Percentiles rank a stretch among this genome's conserved stretches.
Evolutionary conservation across 1,140 invertebrate genomes (phyloP).

Genomic region (Aleiodes sp.): DNA sequence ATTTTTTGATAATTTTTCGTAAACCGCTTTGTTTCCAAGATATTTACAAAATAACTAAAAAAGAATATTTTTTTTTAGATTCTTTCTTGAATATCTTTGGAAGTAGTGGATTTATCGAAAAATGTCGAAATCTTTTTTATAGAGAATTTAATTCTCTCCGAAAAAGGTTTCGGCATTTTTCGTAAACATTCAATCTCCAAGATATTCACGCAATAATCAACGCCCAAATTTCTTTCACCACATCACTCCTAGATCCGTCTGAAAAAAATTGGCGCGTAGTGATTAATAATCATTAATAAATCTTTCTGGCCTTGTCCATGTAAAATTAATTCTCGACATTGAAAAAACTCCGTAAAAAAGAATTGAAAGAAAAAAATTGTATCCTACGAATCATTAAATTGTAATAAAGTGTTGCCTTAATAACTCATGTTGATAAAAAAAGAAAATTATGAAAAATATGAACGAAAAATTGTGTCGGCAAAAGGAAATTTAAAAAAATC

Average conservation of each 20-base stretch:
- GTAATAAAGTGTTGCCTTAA: constrained; percentile 58
- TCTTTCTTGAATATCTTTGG: too few species aligned
- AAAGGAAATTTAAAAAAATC: background rate
- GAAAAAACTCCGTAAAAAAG: background rate
- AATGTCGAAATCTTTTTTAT: too few species aligned
- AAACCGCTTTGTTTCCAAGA: too few species aligned
- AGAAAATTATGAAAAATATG: constrained; percentile 2
- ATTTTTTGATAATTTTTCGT: too few species aligned
- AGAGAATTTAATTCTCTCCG: too few species aligned
- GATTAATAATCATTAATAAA: background rate
- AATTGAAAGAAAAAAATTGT: constrained; percentile 27
- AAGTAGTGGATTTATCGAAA: too few species aligned
- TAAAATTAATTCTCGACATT: background rate
- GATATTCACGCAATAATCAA: too few species aligned
- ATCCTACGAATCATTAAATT: constrained; percentile 37
- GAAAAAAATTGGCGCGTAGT: background rate
- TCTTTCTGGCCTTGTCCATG: background rate
- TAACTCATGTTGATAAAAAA: constrained; percentile 46
- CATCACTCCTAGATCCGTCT: background rate
- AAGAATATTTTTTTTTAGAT: too few species aligned
- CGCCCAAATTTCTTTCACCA: too few species aligned
- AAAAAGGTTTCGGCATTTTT: too few species aligned
- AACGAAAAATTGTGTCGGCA: background rate
- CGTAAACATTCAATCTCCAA: too few species aligned
- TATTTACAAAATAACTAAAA: too few species aligned